Percentiles rank a stretch among this genome's conserved stretches.
These are phyloP conservation scores for Hylia prasina DNA, from an alignment of 2,113 vertebrate genomes.

Conservation along the genomic window DNA sequence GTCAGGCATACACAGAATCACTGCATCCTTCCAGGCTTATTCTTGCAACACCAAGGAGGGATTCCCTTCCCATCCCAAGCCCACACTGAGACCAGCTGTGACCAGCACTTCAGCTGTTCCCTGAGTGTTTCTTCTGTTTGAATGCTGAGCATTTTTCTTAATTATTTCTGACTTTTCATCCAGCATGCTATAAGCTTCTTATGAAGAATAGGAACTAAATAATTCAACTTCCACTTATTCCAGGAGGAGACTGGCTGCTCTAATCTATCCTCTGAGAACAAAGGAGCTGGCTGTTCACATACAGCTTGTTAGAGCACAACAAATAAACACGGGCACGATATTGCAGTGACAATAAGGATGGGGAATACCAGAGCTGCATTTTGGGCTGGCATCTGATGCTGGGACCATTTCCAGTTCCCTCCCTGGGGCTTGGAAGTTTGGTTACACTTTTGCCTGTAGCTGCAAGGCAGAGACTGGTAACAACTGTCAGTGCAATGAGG, in stretches of 20 bases:
- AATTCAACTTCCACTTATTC: conserved; percentile 64
- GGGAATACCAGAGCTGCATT: not conserved
- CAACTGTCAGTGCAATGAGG: not conserved
- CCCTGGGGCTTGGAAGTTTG: not conserved
- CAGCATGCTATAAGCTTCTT: conserved; percentile 63
- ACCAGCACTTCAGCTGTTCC: not conserved
- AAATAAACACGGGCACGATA: conserved; percentile 28
- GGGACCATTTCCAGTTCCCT: not conserved
- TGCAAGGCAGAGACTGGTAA: not conserved
- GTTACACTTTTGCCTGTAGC: not conserved
- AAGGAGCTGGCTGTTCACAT: conserved; percentile 56
- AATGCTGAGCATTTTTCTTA: conserved; percentile 45
- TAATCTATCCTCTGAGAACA: conserved; percentile 67
- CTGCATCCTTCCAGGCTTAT: not conserved
- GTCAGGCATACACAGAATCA: not conserved
- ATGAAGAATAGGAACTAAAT: conserved; percentile 67
- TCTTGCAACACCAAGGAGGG: not conserved
- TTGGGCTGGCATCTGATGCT: not conserved
- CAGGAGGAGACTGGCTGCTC: conserved; percentile 59
- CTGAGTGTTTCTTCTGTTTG: not conserved
- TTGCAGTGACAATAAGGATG: not conserved
- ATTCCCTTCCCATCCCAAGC: not conserved
- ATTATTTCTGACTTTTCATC: conserved; percentile 71
- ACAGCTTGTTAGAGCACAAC: conserved; percentile 34
- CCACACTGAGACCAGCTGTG: not conserved